Base-by-base conservation (phyloP, 2,797 vertebrate species). In the Macropodus opercularis region DNA sequence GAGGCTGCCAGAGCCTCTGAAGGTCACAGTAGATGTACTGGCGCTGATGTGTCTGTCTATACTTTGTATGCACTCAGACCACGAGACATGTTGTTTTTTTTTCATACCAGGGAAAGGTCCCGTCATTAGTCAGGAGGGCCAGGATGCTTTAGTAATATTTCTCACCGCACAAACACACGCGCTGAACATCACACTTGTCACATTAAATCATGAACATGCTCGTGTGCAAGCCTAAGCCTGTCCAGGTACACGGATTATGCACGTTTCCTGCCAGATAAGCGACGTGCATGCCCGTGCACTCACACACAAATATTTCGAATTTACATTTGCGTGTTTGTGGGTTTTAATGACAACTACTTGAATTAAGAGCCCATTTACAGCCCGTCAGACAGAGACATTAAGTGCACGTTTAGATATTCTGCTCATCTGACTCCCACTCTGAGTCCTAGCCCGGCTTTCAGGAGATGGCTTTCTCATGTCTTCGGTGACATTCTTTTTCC, bases 391-490 rank as follows among this genome's bases (percentile, higher is more conserved):
- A 50, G 54, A 69, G 57, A 78, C 24, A 48, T 73, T 79, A 79
- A 88, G 79, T 85, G 78, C 55, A 3, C 65, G 42, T 75, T 61
- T 38, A 72, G 59, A 75, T 75, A 59, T 69, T 63, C 48, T 19
- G 53, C 66, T 55, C 6, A 9, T 44, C 50, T n/a, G 26, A 23
- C 55, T 63, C 69, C 49, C 42, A 24, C 75, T 71, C 48, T 4
- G 13, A 48, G 60, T 38, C 9, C 71, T 32, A 29, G 54, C 57
- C 63, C 19, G 22, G 72, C 83, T 89, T 86, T 86, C 68, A 84
- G 60, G 47, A 80, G 75, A 87, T 83, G 79, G 75, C 57, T 75
- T 88, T 90, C 72, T 83, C 70, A 11, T 87, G 86, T 89, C 74
- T 76, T 59, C 11, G 4, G 48, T 46, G 63, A 69, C 77, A 57